These are phyloP conservation scores for Colostygia pectinataria DNA, from an alignment of 2,888 invertebrate genomes.

Conservation along the genomic window DNA sequence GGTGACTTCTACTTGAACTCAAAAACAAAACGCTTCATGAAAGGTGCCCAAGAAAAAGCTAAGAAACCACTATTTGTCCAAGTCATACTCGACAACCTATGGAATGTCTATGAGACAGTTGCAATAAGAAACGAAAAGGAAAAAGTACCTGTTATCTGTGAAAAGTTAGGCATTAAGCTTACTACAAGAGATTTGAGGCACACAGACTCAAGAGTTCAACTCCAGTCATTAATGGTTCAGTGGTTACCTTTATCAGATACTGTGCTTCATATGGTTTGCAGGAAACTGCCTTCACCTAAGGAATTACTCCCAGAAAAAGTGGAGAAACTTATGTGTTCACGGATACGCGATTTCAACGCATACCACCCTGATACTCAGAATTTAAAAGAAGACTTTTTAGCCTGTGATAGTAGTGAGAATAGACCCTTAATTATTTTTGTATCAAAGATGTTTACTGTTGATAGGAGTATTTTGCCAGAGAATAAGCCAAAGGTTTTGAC, in stretches of 20 bases:
- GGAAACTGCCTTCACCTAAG: conserved; percentile 91
- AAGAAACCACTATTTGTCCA: conserved; percentile 97
- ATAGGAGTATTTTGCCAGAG: conserved; percentile 88
- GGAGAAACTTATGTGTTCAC: conserved; percentile 91
- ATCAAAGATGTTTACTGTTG: conserved; percentile 96
- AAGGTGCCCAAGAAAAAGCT: conserved; percentile 95
- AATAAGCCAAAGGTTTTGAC: conserved; percentile 91
- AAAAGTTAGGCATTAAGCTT: conserved; percentile 89
- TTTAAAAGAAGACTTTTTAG: conserved; percentile 86
- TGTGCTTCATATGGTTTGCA: conserved; percentile 91
- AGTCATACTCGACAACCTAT: conserved; percentile 94
- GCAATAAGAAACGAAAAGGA: conserved; percentile 89
- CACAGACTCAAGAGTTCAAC: conserved; percentile 89
- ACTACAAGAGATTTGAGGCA: conserved; percentile 90
- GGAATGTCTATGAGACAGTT: conserved; percentile 94
- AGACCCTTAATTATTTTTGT: conserved; percentile 89
- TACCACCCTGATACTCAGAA: conserved; percentile 87
- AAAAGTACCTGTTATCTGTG: conserved; percentile 87
- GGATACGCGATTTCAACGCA: conserved; percentile 85
- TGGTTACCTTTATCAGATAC: conserved; percentile 95
- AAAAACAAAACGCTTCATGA: conserved; percentile 91
- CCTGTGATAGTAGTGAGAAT: conserved; percentile 85
- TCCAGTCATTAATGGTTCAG: conserved; percentile 92
- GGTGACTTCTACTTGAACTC: conserved; percentile 95
- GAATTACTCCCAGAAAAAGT: conserved; percentile 89